These are phyloP conservation scores for Pilophorus perplexus DNA, from an alignment of 2,888 invertebrate genomes.

Conservation along the genomic window DNA sequence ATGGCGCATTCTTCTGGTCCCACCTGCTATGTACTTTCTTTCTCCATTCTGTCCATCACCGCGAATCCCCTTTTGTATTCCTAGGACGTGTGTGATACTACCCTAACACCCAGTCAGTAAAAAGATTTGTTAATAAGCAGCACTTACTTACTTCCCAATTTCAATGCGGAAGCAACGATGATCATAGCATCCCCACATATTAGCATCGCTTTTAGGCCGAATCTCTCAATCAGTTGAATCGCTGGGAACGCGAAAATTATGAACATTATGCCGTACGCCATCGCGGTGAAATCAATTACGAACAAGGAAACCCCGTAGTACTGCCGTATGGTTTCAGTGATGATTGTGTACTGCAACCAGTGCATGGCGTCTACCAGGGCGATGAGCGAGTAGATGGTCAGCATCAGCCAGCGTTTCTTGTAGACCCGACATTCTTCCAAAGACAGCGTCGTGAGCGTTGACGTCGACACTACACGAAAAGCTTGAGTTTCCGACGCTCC, in stretches of 20 bases:
- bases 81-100: too few relatives aligned
- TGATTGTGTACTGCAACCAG: constrained; percentile 61
- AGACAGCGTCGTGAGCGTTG: too few relatives aligned
- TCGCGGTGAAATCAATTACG: constrained; percentile 60
- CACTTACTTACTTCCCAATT: constrained; percentile 62
- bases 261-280: constrained; percentile 63
- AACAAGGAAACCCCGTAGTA: constrained; percentile 51
- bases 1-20: too few relatives aligned
- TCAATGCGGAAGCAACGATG: constrained; percentile 60
- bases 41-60: too few relatives aligned
- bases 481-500: too few relatives aligned
- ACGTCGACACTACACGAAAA: too few relatives aligned
- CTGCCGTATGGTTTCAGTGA: constrained; percentile 54
- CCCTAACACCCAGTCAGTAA: too few relatives aligned
- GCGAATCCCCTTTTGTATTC: too few relatives aligned
- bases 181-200: constrained; percentile 59
- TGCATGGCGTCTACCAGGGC: constrained; percentile 59
- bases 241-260: constrained; percentile 63
- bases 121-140: too few relatives aligned
- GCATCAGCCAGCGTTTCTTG: constrained; percentile 55
- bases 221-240: constrained; percentile 45
- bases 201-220: constrained; percentile 47
- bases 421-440: constrained; percentile 50
- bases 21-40: too few relatives aligned
- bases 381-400: constrained; percentile 56